These are phyloP conservation scores for Heliconius ismenius DNA, from an alignment of 2,888 invertebrate species.

Conservation along the genomic window DNA sequence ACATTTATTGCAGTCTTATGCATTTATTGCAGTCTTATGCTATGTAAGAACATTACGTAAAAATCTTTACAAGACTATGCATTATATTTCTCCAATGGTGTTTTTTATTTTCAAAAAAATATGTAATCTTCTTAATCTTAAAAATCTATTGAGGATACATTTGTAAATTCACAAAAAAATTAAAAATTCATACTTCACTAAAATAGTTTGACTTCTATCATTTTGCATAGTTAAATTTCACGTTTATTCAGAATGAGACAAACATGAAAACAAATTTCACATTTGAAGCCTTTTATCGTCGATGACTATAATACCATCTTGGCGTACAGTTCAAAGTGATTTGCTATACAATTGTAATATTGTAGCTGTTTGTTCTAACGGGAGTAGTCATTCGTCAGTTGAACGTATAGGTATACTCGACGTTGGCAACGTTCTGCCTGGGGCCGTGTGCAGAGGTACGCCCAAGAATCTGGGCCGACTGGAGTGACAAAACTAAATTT, in stretches of 20 bases:
- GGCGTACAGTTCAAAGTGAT: conserved; percentile 34
- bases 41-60: conserved; percentile 6
- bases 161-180: no score
- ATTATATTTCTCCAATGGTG: neutral
- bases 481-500: conserved; percentile 82
- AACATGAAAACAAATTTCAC: neutral
- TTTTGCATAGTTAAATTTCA: neutral
- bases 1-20: conserved; percentile 42
- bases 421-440: conserved; percentile 69
- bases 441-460: conserved; percentile 79
- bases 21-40: conserved; percentile 32
- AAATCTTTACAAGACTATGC: neutral
- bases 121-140: neutral
- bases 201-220: no score
- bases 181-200: no score
- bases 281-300: neutral
- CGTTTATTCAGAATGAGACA: neutral
- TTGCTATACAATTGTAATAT: conserved; percentile 37
- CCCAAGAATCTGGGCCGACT: conserved; percentile 77
- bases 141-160: neutral
- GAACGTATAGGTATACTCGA: conserved; percentile 62
- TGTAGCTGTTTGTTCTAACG: conserved; percentile 60
- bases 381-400: conserved; percentile 66
- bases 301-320: conserved; percentile 5
- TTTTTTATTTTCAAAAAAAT: neutral